Percentiles rank a stretch among this genome's conserved stretches.
Conservation (phyloP, 2,113 vertebrate species). For the Cottus gobio region DNA sequence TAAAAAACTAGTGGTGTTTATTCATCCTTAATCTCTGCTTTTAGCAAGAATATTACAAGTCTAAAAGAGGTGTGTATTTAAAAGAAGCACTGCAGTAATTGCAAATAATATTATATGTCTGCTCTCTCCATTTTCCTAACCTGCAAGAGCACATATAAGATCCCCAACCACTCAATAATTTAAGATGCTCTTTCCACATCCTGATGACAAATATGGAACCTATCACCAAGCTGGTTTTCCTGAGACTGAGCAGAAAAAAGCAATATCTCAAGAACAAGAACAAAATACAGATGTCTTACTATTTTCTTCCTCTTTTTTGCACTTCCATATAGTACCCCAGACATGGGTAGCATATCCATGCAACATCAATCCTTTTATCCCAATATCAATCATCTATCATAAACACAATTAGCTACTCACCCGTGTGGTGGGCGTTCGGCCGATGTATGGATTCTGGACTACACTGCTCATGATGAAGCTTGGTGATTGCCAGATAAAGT, state of each 20-base stretch:
- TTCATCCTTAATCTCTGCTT: neutral
- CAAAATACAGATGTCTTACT: neutral
- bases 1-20: neutral
- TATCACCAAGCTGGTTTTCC: neutral
- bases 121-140: neutral
- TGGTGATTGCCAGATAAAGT: constrained; percentile 11
- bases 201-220: constrained; percentile 19
- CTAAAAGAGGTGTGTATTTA: neutral
- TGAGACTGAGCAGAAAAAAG: neutral
- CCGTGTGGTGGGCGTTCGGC: constrained; percentile 78
- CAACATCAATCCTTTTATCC: constrained; percentile 12
- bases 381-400: neutral
- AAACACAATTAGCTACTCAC: constrained; percentile 75
- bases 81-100: neutral
- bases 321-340: neutral
- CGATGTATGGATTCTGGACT: constrained; percentile 78
- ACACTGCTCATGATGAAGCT: constrained; percentile 72
- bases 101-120: neutral
- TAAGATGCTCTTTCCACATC: constrained; percentile 26
- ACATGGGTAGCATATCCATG: constrained; percentile 43
- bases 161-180: constrained; percentile 60
- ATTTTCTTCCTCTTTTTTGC: neutral
- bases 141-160: constrained; percentile 1
- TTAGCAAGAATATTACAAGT: neutral
- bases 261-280: neutral